A percentile compares a stretch with the other conserved stretches of the same genome.
Evolutionary conservation across 2,888 invertebrate genomes (phyloP).

Genomic region (Trissolcus brochymenae): DNA sequence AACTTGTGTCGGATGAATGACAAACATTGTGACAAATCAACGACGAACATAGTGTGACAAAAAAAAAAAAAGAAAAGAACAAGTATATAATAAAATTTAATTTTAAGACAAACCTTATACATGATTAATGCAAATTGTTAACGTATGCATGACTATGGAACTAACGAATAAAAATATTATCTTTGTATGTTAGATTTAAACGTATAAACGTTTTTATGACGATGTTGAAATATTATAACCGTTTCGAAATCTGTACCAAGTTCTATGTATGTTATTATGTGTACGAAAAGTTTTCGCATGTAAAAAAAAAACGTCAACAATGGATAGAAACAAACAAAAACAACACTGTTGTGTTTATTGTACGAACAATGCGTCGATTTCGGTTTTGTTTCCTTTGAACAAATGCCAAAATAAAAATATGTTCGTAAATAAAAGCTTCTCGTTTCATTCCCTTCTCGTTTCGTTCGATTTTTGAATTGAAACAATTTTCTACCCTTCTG

Average conservation of each 20-base stretch:
- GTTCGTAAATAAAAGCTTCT: constrained; percentile 25
- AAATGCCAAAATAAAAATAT: constrained; percentile 33
- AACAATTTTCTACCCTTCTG: neutral
- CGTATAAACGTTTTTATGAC: constrained; percentile 28
- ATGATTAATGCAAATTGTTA: constrained; percentile 2
- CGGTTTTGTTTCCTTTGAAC: constrained; percentile 24
- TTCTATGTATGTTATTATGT: constrained; percentile 39
- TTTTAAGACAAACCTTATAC: no score
- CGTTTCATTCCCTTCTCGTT: neutral
- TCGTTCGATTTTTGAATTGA: neutral
- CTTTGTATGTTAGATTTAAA: constrained; percentile 39
- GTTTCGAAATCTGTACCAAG: constrained; percentile 26
- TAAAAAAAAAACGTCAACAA: constrained; percentile 12
- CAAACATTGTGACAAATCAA: constrained; percentile 1
- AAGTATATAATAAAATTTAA: neutral
- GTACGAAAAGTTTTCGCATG: constrained; percentile 28
- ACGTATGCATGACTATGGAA: constrained; percentile 4
- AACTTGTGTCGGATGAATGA: constrained; percentile 6
- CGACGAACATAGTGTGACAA: no score
- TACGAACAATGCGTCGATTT: constrained; percentile 22
- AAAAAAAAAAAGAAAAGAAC: neutral
- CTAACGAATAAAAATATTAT: constrained; percentile 15
- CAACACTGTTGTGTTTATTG: constrained; percentile 23
- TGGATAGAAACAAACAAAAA: neutral
- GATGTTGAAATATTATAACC: constrained; percentile 33